phyloP scores from a whole-genome alignment of 2,888 invertebrate species.

The Smittia sp. region DNA sequence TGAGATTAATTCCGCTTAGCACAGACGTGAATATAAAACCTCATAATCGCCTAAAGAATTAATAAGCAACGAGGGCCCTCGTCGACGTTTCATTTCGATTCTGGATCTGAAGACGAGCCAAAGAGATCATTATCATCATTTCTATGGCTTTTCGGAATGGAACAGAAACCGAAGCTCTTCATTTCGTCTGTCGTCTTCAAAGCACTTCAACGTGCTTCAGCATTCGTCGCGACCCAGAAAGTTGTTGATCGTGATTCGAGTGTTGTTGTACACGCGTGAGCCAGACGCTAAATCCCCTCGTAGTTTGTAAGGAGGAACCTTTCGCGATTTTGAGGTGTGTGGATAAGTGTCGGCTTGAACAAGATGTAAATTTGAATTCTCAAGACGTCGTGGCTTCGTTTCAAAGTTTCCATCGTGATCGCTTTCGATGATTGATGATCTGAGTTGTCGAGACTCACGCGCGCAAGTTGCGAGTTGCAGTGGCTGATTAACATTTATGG shows the following conservation, averaged over 20 bases:
- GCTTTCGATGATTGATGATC: slow-evolving; percentile 34
- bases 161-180: neutral
- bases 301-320: neutral
- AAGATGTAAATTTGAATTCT: slow-evolving; percentile 6
- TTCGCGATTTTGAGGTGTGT: slow-evolving; percentile 6
- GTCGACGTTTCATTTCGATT: neutral
- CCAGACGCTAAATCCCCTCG: neutral
- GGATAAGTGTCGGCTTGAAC: neutral
- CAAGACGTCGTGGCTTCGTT: neutral
- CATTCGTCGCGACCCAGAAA: neutral
- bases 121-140: slow-evolving; percentile 7
- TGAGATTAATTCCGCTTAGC: slow-evolving; percentile 2
- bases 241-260: neutral
- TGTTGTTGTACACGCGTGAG: neutral
- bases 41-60: neutral
- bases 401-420: slow-evolving; percentile 2
- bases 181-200: neutral
- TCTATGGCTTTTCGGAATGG: neutral
- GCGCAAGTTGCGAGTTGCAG: neutral
- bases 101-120: neutral
- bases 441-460: neutral
- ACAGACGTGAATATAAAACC: neutral
- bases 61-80: neutral
- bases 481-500: slow-evolving; percentile 3
- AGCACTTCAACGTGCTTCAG: neutral